Evolutionary conservation across 2,797 vertebrate genomes (phyloP).

Genomic region (Xenopus petersii): DNA sequence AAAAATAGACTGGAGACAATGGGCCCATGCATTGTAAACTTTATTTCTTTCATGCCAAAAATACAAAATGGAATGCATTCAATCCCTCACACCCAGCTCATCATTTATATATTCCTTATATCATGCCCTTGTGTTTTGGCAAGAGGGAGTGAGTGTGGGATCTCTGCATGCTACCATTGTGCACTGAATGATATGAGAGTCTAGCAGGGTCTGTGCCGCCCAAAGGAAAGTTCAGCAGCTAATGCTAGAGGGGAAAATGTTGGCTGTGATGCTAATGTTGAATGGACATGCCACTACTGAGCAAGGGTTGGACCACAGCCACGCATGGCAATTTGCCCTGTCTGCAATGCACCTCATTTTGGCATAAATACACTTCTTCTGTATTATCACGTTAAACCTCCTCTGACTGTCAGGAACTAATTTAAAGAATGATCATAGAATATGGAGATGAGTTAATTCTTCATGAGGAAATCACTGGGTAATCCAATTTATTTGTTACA

Average conservation of each 20-base stretch:
- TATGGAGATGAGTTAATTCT: background rate
- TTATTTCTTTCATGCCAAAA: constrained; percentile 73
- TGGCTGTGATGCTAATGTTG: constrained; percentile 32
- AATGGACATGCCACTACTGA: constrained; percentile 39
- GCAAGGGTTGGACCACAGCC: constrained; percentile 35
- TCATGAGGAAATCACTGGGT: too few species aligned
- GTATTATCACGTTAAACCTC: constrained; percentile 14
- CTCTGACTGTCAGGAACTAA: background rate
- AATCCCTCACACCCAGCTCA: constrained; percentile 39
- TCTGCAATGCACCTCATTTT: constrained; percentile 41
- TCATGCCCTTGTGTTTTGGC: constrained; percentile 41
- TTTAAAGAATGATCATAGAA: background rate
- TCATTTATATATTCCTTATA: constrained; percentile 17
- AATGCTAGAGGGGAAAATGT: constrained; percentile 26
- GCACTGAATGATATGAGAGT: constrained; percentile 31
- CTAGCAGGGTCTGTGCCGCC: constrained; percentile 7
- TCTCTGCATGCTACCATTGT: constrained; percentile 42
- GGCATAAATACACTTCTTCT: constrained; percentile 34
- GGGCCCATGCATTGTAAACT: constrained; percentile 57
- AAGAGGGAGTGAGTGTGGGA: constrained; percentile 40
- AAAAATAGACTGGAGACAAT: constrained; percentile 17
- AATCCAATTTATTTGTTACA: too few species aligned
- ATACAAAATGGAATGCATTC: constrained; percentile 59
- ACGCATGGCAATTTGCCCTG: constrained; percentile 38
- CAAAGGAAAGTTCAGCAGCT: constrained; percentile 21